Percentiles rank a stretch among this genome's conserved stretches.
Evolutionary conservation across 2,888 invertebrate genomes (phyloP).

Genomic region (Caenorhabditis macrosperma): DNA sequence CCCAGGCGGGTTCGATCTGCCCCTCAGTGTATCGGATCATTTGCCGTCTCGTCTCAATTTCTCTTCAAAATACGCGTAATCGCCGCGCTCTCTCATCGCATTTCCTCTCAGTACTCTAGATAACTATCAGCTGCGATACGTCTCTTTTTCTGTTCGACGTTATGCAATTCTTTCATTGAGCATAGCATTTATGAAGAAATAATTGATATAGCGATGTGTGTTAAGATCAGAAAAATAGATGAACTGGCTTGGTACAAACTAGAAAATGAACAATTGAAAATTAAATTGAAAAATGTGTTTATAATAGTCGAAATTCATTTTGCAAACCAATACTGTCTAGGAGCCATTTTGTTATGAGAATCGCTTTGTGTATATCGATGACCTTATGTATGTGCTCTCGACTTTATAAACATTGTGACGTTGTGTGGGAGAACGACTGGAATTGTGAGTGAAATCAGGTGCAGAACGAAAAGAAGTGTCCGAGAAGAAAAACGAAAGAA

Average conservation of each 20-base stretch:
- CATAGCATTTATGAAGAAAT: no score
- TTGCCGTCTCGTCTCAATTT: slow-evolving; percentile 26
- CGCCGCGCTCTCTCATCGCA: neutral
- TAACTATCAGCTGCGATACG: slow-evolving; percentile 12
- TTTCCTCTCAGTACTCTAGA: slow-evolving; percentile 8
- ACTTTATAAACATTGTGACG: slow-evolving; percentile 49
- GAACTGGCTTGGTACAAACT: neutral
- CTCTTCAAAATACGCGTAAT: slow-evolving; percentile 15
- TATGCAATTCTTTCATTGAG: no score
- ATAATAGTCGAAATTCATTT: neutral
- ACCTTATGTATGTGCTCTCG: slow-evolving; percentile 9
- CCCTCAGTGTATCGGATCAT: slow-evolving; percentile 27
- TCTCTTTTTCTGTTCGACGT: neutral
- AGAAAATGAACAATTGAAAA: slow-evolving; percentile 11
- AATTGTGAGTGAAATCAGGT: neutral
- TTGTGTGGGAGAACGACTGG: slow-evolving; percentile 4
- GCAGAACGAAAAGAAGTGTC: neutral
- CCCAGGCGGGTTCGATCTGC: slow-evolving; percentile 35
- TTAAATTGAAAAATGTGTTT: slow-evolving; percentile 4
- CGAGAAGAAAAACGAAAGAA: slow-evolving; percentile 12
- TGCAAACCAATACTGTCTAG: slow-evolving; percentile 37
- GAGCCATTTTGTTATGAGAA: slow-evolving; percentile 40
- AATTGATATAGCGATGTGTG: no score
- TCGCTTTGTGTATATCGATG: slow-evolving; percentile 1
- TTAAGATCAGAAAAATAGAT: neutral